A percentile compares a stretch with the other conserved stretches of the same genome.
These are phyloP conservation scores for Napeogenes sylphis DNA, from an alignment of 2,888 invertebrate genomes.

Conservation along the genomic window DNA sequence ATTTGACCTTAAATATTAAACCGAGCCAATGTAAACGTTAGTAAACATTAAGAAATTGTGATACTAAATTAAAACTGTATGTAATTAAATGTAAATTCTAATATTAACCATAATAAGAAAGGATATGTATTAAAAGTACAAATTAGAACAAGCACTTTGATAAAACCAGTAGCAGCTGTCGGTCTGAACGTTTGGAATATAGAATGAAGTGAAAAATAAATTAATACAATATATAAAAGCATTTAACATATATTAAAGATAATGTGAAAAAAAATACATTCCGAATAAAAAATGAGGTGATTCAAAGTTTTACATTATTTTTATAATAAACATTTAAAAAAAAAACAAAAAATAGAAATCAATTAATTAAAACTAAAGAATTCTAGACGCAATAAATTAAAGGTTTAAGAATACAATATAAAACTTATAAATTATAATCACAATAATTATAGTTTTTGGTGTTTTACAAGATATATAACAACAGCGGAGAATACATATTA, in stretches of 20 bases:
- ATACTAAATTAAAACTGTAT: background rate
- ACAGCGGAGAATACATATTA: constrained; percentile 65
- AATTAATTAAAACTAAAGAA: background rate
- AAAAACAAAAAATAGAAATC: no score
- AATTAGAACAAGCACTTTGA: constrained; percentile 16
- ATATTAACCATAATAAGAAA: constrained; percentile 10
- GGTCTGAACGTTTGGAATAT: constrained; percentile 22
- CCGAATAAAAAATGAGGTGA: background rate
- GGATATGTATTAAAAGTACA: constrained; percentile 9
- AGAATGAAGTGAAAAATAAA: constrained; percentile 18
- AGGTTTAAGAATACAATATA: no score
- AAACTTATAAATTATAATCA: background rate
- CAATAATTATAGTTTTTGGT: constrained; percentile 53
- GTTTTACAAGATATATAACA: constrained; percentile 63
- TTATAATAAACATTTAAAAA: no score
- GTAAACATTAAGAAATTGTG: no score
- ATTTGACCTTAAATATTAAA: background rate
- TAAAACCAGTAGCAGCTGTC: constrained; percentile 23
- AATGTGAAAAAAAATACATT: constrained; percentile 3
- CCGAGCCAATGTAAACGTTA: no score
- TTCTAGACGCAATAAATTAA: constrained; percentile 2
- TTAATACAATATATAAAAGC: constrained; percentile 20
- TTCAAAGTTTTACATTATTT: no score
- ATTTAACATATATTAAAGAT: constrained; percentile 19
- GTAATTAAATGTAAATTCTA: background rate